phyloP scores from a whole-genome alignment of 2,888 invertebrate genomes.

The Phasia obesa region DNA sequence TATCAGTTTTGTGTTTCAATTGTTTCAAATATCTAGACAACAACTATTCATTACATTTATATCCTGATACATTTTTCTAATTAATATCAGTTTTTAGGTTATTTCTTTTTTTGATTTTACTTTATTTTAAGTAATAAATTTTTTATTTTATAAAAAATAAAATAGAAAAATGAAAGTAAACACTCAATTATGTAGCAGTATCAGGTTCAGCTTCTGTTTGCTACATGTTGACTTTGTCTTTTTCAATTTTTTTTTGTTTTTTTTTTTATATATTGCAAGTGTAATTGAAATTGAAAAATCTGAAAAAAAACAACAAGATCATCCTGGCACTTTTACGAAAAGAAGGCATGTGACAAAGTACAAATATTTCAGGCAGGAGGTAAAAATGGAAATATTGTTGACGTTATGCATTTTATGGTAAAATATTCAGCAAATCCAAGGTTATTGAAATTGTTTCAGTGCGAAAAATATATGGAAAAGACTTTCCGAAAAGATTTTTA shows the following conservation, averaged over 20 bases:
- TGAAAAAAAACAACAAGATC: constrained; percentile 10
- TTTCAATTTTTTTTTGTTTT: neutral
- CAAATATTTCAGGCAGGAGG: constrained; percentile 3
- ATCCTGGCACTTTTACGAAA: neutral
- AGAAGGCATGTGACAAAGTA: neutral
- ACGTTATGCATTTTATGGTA: constrained; percentile 20
- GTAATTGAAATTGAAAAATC: constrained; percentile 30
- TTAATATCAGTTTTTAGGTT: constrained; percentile 24
- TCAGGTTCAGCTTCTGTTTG: neutral
- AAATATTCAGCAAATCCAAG: constrained; percentile 19
- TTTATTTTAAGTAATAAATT: neutral
- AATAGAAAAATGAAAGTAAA: constrained; percentile 23
- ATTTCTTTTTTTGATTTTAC: neutral
- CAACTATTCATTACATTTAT: constrained; percentile 3
- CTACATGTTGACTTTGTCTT: neutral
- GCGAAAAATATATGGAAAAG: neutral
- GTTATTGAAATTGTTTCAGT: constrained; percentile 47
- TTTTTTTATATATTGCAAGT: constrained; percentile 21
- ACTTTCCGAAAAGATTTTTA: constrained; percentile 37
- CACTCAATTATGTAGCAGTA: constrained; percentile 39
- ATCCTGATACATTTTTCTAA: constrained; percentile 10
- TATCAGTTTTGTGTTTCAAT: constrained; percentile 46
- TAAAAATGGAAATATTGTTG: constrained; percentile 15
- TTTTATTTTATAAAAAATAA: constrained; percentile 6
- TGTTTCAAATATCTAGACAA: constrained; percentile 34